Percentiles rank a stretch among this genome's conserved stretches.
phyloP scores from a whole-genome alignment of 2,888 invertebrate species.

The Spodoptera exigua region DNA sequence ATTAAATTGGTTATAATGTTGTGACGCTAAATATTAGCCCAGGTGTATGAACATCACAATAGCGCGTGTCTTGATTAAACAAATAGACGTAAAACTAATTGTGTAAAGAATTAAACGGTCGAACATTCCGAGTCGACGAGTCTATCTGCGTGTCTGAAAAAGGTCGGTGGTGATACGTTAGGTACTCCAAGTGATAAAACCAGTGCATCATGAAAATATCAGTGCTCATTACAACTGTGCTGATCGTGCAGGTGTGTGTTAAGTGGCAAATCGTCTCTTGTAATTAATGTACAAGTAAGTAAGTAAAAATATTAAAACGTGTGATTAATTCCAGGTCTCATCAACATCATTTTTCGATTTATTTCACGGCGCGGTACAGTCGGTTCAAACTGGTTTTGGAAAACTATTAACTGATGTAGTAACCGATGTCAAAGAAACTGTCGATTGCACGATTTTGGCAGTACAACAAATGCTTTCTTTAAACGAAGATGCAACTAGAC shows the following conservation, averaged over 20 bases:
- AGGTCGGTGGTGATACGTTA: conserved; percentile 46
- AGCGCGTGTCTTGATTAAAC: conserved; percentile 63
- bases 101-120: conserved; percentile 41
- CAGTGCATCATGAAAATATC: conserved; percentile 62
- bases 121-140: conserved; percentile 35
- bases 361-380: conserved; percentile 69
- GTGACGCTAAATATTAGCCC: conserved; percentile 66
- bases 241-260: conserved; percentile 66
- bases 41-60: conserved; percentile 59
- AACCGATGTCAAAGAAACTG: conserved; percentile 75
- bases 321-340: conserved; percentile 71
- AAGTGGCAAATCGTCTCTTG: conserved; percentile 2
- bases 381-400: conserved; percentile 73
- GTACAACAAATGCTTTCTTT: conserved; percentile 72
- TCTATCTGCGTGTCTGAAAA: conserved; percentile 49
- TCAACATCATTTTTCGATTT: conserved; percentile 73
- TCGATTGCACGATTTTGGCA: conserved; percentile 78
- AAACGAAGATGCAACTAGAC: conserved; percentile 48
- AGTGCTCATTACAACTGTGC: conserved; percentile 58
- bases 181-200: conserved; percentile 43
- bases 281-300: conserved; percentile 33
- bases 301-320: conserved; percentile 7
- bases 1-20: conserved; percentile 45
- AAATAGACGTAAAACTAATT: conserved; percentile 65
- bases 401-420: conserved; percentile 77